These are phyloP conservation scores for Scrobipalpa costella DNA, from an alignment of 2,888 invertebrate genomes.

Conservation along the genomic window DNA sequence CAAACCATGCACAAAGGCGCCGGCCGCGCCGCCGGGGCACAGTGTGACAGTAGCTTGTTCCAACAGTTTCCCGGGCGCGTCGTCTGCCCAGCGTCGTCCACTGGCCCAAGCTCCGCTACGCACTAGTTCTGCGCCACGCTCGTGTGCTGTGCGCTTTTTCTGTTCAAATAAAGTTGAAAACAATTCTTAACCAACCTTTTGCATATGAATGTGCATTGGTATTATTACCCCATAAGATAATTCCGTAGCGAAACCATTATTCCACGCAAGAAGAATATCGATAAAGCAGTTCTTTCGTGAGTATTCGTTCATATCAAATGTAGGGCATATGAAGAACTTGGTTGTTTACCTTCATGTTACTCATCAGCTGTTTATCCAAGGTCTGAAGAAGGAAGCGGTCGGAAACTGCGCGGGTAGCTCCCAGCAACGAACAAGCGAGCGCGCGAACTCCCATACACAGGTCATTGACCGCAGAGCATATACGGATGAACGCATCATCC, in stretches of 20 bases:
- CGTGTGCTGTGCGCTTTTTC: constrained; percentile 92
- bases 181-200: no score
- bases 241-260: no score
- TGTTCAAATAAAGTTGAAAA: constrained; percentile 59
- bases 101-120: constrained; percentile 92
- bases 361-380: constrained; percentile 98
- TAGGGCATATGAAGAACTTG: no score
- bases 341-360: constrained; percentile 89
- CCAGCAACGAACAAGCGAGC: constrained; percentile 91
- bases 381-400: constrained; percentile 96
- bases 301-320: background rate
- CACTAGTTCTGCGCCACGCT: constrained; percentile 90
- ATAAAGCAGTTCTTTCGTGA: background rate
- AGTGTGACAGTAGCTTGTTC: constrained; percentile 87
- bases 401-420: constrained; percentile 93
- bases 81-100: constrained; percentile 84
- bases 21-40: constrained; percentile 97
- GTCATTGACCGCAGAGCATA: constrained; percentile 96
- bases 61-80: constrained; percentile 93
- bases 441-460: constrained; percentile 93
- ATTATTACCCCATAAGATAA: no score
- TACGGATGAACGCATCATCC: constrained; percentile 97
- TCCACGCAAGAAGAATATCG: no score
- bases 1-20: constrained; percentile 98
- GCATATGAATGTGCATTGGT: no score